Conservation (phyloP, 2,113 vertebrate species). For the Arenaria interpres region DNA sequence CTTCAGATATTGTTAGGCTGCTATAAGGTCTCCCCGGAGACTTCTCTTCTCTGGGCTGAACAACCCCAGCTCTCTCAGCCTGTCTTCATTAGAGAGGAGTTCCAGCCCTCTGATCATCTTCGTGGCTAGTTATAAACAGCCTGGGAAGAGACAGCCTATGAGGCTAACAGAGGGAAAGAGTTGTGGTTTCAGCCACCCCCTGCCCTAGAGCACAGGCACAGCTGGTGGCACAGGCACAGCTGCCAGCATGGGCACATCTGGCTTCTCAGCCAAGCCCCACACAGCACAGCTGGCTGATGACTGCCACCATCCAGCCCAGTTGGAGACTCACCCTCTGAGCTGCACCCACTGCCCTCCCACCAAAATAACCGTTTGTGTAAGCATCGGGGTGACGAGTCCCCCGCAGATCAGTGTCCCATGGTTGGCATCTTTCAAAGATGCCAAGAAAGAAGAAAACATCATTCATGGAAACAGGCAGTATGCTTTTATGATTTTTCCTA, state of each 20-base stretch:
- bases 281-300: background rate
- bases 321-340: background rate
- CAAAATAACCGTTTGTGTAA: background rate
- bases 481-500: background rate
- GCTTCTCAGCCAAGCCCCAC: background rate
- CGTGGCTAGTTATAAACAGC: background rate
- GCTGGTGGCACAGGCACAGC: background rate
- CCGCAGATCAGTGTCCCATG: background rate
- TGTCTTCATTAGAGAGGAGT: no score
- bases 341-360: background rate
- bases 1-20: no score
- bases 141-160: background rate
- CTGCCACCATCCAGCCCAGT: fast-evolving
- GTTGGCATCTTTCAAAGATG: background rate
- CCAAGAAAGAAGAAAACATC: background rate
- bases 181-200: background rate
- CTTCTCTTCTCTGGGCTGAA: no score
- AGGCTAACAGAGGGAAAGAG: background rate
- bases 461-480: background rate
- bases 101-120: no score
- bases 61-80: no score
- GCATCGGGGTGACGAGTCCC: background rate
- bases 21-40: no score
- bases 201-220: background rate
- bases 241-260: background rate